Conservation (phyloP, 2,113 vertebrate species). For the Calyptomena viridis region DNA sequence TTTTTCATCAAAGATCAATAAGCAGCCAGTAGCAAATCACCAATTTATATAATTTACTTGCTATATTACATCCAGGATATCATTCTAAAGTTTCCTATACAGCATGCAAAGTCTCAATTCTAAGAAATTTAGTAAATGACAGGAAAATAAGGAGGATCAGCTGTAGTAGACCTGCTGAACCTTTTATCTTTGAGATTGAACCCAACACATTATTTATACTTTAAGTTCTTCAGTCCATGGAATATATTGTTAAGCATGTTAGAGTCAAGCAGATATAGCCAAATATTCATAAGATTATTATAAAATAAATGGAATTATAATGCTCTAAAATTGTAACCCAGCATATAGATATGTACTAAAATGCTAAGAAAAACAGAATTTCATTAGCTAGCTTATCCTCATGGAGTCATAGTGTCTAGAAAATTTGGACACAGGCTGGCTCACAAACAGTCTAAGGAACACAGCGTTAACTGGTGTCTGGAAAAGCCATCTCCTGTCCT, state of each 20-base stretch:
- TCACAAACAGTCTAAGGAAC: neutral
- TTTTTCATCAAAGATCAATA: slow-evolving; percentile 46
- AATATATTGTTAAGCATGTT: neutral
- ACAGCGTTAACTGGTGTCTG: neutral
- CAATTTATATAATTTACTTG: slow-evolving; percentile 22
- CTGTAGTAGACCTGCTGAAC: neutral
- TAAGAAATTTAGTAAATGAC: neutral
- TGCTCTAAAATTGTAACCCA: neutral
- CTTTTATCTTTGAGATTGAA: neutral
- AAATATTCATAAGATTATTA: neutral
- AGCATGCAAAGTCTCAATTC: neutral
- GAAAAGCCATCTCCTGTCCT: neutral
- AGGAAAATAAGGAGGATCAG: neutral
- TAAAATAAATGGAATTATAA: neutral
- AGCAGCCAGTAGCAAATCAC: slow-evolving; percentile 35
- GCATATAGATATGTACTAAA: neutral
- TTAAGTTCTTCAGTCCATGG: neutral
- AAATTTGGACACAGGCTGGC: neutral
- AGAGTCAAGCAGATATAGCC: neutral
- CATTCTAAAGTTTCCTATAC: neutral
- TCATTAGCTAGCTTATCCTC: neutral
- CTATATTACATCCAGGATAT: neutral
- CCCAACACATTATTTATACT: neutral
- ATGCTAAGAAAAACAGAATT: neutral
- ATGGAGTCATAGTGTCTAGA: neutral